Conservation (phyloP, 1,140 invertebrate species). For the Diorhabda sublineata region DNA sequence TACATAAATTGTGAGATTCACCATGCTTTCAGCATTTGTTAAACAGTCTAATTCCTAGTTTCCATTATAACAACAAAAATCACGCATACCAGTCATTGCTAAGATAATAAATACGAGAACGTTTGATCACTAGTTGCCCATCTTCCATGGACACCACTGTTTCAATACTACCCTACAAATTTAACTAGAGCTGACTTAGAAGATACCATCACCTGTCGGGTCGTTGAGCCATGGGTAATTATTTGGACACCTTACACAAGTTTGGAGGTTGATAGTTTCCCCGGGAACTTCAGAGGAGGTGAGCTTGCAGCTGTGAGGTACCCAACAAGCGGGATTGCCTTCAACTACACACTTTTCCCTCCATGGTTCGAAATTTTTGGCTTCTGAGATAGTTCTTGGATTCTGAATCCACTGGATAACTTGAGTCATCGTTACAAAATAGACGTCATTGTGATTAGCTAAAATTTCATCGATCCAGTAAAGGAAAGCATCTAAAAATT, state of each 20-base stretch:
- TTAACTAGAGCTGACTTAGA: slow-evolving; percentile 31
- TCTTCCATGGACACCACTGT: slow-evolving; percentile 23
- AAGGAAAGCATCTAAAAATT: slow-evolving; percentile 88
- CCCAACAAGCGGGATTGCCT: slow-evolving; percentile 75
- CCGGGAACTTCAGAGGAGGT: slow-evolving; percentile 89
- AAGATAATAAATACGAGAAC: slow-evolving; percentile 39
- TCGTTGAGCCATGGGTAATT: slow-evolving; percentile 94
- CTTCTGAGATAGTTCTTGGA: slow-evolving; percentile 75
- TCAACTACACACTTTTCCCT: slow-evolving; percentile 86
- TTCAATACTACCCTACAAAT: slow-evolving; percentile 28
- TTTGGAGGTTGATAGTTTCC: slow-evolving; percentile 89
- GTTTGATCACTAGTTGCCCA: slow-evolving; percentile 37
- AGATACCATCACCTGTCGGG: slow-evolving; percentile 83
- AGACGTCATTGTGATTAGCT: slow-evolving; percentile 84
- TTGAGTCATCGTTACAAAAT: slow-evolving; percentile 96
- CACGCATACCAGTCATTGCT: slow-evolving; percentile 40
- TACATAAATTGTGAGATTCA: slow-evolving; percentile 34
- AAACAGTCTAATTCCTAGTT: slow-evolving; percentile 40
- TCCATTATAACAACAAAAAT: slow-evolving; percentile 37
- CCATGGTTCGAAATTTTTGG: slow-evolving; percentile 91
- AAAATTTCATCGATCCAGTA: slow-evolving; percentile 93
- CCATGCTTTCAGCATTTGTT: slow-evolving; percentile 18
- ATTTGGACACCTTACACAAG: slow-evolving; percentile 87
- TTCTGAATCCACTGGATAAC: slow-evolving; percentile 97
- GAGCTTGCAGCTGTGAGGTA: slow-evolving; percentile 84